Base-by-base conservation (phyloP, 2,113 vertebrate species). In the Opisthocomus hoazin region DNA sequence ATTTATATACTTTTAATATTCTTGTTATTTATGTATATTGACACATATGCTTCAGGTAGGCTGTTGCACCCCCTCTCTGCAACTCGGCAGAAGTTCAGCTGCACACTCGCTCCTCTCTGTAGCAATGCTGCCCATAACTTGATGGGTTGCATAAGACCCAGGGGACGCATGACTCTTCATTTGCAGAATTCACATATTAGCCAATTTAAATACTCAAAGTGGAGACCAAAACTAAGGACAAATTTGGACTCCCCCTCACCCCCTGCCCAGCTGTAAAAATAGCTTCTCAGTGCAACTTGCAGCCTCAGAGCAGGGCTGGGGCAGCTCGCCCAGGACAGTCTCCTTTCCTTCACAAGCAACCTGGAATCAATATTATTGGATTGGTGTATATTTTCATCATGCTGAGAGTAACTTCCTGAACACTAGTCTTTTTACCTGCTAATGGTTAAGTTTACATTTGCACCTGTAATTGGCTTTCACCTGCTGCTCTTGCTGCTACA, bases 11-110 rank as follows among this genome's bases (percentile, higher is more conserved):
- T 26, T 22, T 1, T 9, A 15, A 11, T 51, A 20, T 21, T 68
- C 53, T 63, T 18, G 11, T 20, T 30, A 6, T 24, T 18, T 6
- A 17, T 6, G 6, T 30, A 2, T 8, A n/a, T 1, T 3, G 16
- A 45, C 51, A 61, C 4, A 24, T 2, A 26, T 0, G 9, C 45
- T 34, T 73, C 6, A 7, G 3, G 20, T 6, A 3, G 20, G 41
- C 56, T 53, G 56, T 7, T 56, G 17, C 8, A 32, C 5, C 4
- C 37, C 27, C 21, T 30, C 53, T 18, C 56, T n/a, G 60, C 34
- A 51, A 19, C 54, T 39, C 3, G 4, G 76, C 65, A 43, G 16
- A 19, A 54, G 39, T 13, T 46, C 29, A 56, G 78, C 63, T 24
- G 10, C 68, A 29, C 4, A 1, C 32, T 15, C 4, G 3, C n/a